phyloP scores from a whole-genome alignment of 2,888 invertebrate genomes.

The Drosophila niveifrons region DNA sequence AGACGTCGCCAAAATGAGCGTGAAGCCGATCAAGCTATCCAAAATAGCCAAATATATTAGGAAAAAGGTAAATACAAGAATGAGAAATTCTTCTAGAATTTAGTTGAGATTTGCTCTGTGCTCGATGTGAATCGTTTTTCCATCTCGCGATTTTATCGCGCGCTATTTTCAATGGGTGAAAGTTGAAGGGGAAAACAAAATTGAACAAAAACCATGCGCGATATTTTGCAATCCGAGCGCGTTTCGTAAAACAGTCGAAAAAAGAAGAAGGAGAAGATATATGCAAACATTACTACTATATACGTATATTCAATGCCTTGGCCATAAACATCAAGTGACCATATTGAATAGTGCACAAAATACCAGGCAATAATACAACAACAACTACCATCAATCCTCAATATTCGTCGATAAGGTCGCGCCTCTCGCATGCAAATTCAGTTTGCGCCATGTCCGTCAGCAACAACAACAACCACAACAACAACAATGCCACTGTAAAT shows the following conservation, averaged over 20 bases:
- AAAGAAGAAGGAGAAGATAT: slow-evolving; percentile 22
- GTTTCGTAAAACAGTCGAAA: slow-evolving; percentile 34
- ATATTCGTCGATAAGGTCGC: slow-evolving; percentile 54
- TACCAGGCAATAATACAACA: slow-evolving; percentile 33
- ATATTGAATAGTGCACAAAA: slow-evolving; percentile 49
- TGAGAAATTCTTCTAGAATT: slow-evolving; percentile 15
- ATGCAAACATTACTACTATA: not conserved
- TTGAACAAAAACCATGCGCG: slow-evolving; percentile 8
- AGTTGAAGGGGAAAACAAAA: slow-evolving; percentile 41
- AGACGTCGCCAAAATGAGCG: slow-evolving; percentile 77
- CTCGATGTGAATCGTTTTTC: slow-evolving; percentile 7
- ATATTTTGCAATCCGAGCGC: slow-evolving; percentile 61
- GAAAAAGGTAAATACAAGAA: slow-evolving; percentile 83
- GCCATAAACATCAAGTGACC: slow-evolving; percentile 65
- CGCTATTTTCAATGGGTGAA: slow-evolving; percentile 58
- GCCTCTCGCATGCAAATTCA: slow-evolving; percentile 43
- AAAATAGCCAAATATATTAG: slow-evolving; percentile 85
- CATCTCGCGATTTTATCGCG: not conserved
- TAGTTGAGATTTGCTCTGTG: slow-evolving; percentile 31
- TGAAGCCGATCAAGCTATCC: slow-evolving; percentile 83
- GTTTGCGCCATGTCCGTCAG: slow-evolving; percentile 42
- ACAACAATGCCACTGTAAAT: slow-evolving; percentile 50
- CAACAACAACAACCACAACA: slow-evolving; percentile 10
- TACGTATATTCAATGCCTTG: slow-evolving; percentile 69
- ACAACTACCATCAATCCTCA: slow-evolving; percentile 20